Base-by-base conservation (phyloP, 2,113 vertebrate species). In the Burhinus oedicnemus region DNA sequence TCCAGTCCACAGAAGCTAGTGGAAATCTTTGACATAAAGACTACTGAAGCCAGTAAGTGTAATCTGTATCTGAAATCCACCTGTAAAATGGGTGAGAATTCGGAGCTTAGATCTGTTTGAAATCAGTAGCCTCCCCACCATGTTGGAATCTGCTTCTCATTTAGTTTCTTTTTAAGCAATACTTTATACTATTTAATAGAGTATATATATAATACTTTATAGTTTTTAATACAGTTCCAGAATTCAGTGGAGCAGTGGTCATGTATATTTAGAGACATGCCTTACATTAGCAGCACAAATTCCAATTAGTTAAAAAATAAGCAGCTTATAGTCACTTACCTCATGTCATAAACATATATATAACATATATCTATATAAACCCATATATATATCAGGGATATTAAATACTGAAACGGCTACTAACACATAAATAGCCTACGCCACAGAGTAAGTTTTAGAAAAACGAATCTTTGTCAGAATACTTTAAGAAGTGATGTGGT, bases 321-420 rank as follows among this genome's bases (percentile, higher is more conserved):
- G 89, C 91, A 95, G 47, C 36, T 86, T 60, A 38, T 4, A 51
- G 32, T 32, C 52, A 49, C 25, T 23, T 49, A 40, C 49, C 42
- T 52, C 21, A 11, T 29, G 7, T 25, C 9, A 64, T 36, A 78
- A 72, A 38, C 22, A 38, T 21, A 44, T 13, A 51, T 29, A 29
- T 49, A 29, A 26, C 15, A 61, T 5, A 58, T 21, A 27, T 32
- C 19, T 47, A 12, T 19, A 42, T 6, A 71, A 4, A 18, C 21
- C 19, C 15, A 20, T 15, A 32, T 2, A 44, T 30, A 6, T 22
- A 26, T 27, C 15, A 36, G 40, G 19, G 85, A 86, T 93, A 95
- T 95, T 96, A 85, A 94, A 69, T 97, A 97, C 83, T 64, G 90
- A 94, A 95, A 94, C 12, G 17, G 82, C 83, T 92, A 72, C 92